These are phyloP conservation scores for Trimorus sp. DNA, from an alignment of 2,888 invertebrate genomes.

Conservation along the genomic window DNA sequence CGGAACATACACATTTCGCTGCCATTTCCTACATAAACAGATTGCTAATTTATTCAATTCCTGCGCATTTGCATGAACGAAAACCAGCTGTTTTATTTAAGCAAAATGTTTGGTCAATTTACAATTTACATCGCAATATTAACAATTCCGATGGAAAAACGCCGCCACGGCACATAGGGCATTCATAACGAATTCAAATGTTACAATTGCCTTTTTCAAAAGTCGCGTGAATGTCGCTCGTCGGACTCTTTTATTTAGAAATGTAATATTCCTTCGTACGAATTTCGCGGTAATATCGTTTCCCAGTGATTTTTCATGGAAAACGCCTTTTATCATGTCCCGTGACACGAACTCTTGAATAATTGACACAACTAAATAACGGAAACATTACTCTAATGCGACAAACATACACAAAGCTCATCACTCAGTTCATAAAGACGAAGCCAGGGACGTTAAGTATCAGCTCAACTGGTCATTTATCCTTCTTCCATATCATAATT, in stretches of 20 bases:
- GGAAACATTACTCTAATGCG: neutral
- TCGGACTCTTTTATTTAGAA: no score
- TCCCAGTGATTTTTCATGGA: no score
- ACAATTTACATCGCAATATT: neutral
- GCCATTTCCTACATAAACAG: neutral
- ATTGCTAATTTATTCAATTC: no score
- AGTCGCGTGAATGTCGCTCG: no score
- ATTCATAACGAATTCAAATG: no score
- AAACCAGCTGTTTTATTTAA: neutral
- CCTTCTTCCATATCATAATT: slow-evolving; percentile 75
- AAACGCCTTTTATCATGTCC: no score
- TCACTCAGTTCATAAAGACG: no score
- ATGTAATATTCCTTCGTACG: no score
- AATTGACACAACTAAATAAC: neutral
- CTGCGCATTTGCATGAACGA: neutral
- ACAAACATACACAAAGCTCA: neutral
- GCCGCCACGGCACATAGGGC: no score
- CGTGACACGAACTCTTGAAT: no score
- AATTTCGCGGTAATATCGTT: no score
- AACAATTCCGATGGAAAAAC: neutral
- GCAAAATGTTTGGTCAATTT: neutral
- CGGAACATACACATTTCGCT: neutral
- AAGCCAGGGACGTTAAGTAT: slow-evolving; percentile 30
- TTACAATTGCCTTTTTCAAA: no score
- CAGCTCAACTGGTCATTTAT: slow-evolving; percentile 42